These are phyloP conservation scores for Pseudococcus longispinus DNA, from an alignment of 2,888 invertebrate species.

Conservation along the genomic window DNA sequence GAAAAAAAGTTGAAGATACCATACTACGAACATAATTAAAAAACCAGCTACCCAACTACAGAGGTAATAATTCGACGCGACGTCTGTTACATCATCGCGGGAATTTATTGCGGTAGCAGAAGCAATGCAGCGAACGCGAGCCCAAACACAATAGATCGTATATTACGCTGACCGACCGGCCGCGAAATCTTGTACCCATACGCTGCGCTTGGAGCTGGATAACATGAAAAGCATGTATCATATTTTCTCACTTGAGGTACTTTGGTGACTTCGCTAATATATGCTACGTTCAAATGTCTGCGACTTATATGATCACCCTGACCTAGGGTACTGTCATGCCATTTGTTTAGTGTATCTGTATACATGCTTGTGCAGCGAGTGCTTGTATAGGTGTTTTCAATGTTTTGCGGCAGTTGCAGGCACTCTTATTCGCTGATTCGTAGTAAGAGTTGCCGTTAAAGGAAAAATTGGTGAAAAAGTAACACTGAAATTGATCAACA, in stretches of 20 bases:
- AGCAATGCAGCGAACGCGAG: neutral
- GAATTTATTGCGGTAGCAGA: neutral
- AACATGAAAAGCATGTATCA: constrained; percentile 19
- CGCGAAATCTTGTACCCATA: neutral
- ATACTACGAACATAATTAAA: too few relatives aligned
- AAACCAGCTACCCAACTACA: too few relatives aligned
- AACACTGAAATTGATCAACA: too few relatives aligned
- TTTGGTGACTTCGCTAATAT: neutral
- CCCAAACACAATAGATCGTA: constrained; percentile 4
- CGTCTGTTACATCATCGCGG: neutral
- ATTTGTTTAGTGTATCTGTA: too few relatives aligned
- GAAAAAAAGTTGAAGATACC: too few relatives aligned
- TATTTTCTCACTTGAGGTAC: neutral
- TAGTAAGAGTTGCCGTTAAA: too few relatives aligned
- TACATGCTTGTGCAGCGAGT: too few relatives aligned
- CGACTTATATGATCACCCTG: neutral
- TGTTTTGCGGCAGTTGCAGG: too few relatives aligned
- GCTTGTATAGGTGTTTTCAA: too few relatives aligned
- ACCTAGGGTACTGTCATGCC: neutral
- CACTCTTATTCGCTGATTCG: too few relatives aligned
- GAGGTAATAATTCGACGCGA: neutral
- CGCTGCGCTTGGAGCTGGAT: neutral
- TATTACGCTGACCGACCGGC: neutral
- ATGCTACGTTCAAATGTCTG: neutral
- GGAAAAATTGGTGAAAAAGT: too few relatives aligned